Percentiles rank a stretch among this genome's conserved stretches.
phyloP scores from a whole-genome alignment of 2,888 invertebrate genomes.

The Apotomis betuletana region DNA sequence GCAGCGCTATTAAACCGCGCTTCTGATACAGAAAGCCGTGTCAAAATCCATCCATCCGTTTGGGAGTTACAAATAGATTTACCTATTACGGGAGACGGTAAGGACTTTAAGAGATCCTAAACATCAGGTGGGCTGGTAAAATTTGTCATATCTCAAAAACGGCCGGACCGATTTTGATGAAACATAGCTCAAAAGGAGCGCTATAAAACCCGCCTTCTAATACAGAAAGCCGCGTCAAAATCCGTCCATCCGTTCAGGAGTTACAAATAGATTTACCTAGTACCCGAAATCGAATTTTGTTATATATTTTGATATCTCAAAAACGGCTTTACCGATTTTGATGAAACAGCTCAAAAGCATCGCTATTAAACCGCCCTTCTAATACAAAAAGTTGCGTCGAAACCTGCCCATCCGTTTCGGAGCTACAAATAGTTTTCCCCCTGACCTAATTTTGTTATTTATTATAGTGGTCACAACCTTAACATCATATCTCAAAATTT shows the following conservation, averaged over 20 bases:
- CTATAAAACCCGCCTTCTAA: neutral
- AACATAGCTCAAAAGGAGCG: neutral
- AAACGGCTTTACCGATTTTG: too few species aligned
- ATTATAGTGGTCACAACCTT: too few species aligned
- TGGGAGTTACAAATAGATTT: too few species aligned
- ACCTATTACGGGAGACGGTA: too few species aligned
- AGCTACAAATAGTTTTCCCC: too few species aligned
- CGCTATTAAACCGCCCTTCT: neutral
- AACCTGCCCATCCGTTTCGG: neutral
- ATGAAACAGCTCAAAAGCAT: neutral
- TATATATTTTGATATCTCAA: conserved; percentile 86
- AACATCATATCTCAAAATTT: too few species aligned
- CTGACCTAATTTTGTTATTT: too few species aligned
- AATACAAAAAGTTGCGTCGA: neutral
- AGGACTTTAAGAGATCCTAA: too few species aligned
- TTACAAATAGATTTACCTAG: neutral
- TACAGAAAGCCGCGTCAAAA: neutral
- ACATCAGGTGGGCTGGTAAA: neutral
- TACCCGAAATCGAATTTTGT: too few species aligned
- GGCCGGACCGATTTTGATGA: neutral
- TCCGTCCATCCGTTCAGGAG: neutral
- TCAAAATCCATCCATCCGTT: neutral
- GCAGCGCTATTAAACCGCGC: neutral
- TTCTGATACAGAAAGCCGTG: neutral
- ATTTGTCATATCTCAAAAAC: neutral